phyloP scores from a whole-genome alignment of 2,113 vertebrate species.

The Leptodactylus fuscus region DNA sequence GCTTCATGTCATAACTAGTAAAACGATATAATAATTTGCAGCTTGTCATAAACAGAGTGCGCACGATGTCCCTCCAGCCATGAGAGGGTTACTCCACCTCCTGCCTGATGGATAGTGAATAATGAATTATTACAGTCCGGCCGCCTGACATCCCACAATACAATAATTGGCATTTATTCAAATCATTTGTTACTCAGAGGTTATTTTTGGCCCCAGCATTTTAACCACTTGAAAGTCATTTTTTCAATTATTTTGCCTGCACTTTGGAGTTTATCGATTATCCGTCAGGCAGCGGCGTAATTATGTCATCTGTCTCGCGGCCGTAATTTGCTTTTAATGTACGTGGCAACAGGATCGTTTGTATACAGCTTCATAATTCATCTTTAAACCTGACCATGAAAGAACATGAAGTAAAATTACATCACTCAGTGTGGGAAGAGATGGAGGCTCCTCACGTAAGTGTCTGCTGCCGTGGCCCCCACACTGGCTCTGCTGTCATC shows the following conservation, averaged over 20 bases:
- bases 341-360: slow-evolving; percentile 56
- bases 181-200: slow-evolving; percentile 40
- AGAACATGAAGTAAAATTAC: slow-evolving; percentile 51
- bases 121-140: slow-evolving; percentile 2
- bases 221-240: slow-evolving; percentile 51
- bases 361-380: slow-evolving; percentile 56
- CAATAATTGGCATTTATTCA: slow-evolving; percentile 44
- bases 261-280: slow-evolving; percentile 59
- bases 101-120: slow-evolving; percentile 10
- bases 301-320: slow-evolving; percentile 57
- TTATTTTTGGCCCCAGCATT: slow-evolving; percentile 51
- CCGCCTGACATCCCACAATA: background rate
- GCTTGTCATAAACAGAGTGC: background rate
- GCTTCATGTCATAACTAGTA: background rate
- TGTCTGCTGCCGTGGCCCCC: background rate
- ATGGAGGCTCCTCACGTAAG: background rate
- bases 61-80: background rate
- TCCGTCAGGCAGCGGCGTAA: slow-evolving; percentile 39
- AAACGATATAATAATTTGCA: background rate
- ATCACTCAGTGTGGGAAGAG: slow-evolving; percentile 49
- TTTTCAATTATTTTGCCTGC: slow-evolving; percentile 54
- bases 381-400: slow-evolving; percentile 51
- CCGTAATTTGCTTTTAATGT: slow-evolving; percentile 60
- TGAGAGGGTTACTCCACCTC: background rate
- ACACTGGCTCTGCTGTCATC: background rate